Conservation (phyloP, 2,113 vertebrate species). For the Neotoma lepida region DNA sequence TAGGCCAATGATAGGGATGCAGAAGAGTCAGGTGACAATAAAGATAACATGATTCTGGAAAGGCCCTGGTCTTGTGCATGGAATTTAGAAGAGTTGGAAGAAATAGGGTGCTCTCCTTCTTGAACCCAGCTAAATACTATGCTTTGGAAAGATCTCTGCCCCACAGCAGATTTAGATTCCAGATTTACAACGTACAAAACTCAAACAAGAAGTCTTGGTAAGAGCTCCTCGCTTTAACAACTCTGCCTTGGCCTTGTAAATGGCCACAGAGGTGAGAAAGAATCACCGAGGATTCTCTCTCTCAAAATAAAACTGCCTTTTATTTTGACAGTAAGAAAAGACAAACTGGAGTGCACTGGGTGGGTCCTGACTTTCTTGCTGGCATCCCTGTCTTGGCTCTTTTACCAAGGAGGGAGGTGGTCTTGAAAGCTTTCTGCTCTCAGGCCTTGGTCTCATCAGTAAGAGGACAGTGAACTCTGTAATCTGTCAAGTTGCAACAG, state of each 20-base stretch:
- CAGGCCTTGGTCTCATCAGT: background rate
- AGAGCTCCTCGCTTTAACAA: background rate
- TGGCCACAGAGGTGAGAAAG: background rate
- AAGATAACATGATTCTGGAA: background rate
- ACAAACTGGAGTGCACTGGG: background rate
- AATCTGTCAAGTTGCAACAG: background rate
- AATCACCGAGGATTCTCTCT: background rate
- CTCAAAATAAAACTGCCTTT: background rate
- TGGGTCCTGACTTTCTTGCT: background rate
- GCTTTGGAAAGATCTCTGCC: background rate
- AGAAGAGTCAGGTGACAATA: background rate
- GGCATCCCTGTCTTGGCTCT: background rate
- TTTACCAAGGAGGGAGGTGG: background rate
- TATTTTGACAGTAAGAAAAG: background rate
- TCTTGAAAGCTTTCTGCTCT: background rate
- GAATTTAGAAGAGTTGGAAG: background rate
- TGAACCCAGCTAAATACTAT: background rate
- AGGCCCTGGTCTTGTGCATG: background rate
- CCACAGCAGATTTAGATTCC: background rate
- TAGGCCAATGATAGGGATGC: background rate
- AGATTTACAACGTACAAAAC: conserved; percentile 9
- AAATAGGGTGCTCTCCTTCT: background rate
- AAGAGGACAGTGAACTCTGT: background rate
- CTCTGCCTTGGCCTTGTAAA: conserved; percentile 24
- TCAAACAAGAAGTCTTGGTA: background rate